These are phyloP conservation scores for Microctenopoma lineatum DNA, from an alignment of 2,797 vertebrate genomes.

Conservation along the genomic window DNA sequence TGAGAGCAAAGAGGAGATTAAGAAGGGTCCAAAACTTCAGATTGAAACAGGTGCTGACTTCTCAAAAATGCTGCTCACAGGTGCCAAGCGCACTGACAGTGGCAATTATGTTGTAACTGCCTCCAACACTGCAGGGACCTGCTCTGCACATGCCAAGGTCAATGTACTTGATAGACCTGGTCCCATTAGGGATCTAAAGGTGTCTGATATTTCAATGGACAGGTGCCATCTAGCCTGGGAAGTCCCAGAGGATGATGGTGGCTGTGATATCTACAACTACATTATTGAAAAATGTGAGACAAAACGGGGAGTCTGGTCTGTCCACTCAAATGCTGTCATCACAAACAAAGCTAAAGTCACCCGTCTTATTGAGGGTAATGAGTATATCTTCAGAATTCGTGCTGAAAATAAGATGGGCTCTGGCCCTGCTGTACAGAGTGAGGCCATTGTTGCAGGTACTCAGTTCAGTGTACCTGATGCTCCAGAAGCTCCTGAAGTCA, in stretches of 20 bases:
- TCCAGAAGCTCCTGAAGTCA: constrained; percentile 93
- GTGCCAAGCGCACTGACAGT: constrained; percentile 90
- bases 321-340: constrained; percentile 91
- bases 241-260: constrained; percentile 94
- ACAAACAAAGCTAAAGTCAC: constrained; percentile 90
- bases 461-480: constrained; percentile 91
- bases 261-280: constrained; percentile 99
- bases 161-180: constrained; percentile 96
- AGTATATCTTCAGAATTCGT: constrained; percentile 96
- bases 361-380: constrained; percentile 95
- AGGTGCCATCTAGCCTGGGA: constrained; percentile 94
- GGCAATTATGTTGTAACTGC: constrained; percentile 93
- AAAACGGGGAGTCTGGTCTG: constrained; percentile 96
- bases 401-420: constrained; percentile 99
- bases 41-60: constrained; percentile 88
- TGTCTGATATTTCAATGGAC: constrained; percentile 91
- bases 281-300: constrained; percentile 98
- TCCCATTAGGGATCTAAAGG: constrained; percentile 90
- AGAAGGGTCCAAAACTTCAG: constrained; percentile 88
- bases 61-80: constrained; percentile 89
- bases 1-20: constrained; percentile 88
- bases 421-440: constrained; percentile 93
- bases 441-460: constrained; percentile 92
- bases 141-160: constrained; percentile 89
- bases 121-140: constrained; percentile 90